Base-by-base conservation (phyloP, 1,140 invertebrate genomes). In the Aphelinus atriplicis region DNA sequence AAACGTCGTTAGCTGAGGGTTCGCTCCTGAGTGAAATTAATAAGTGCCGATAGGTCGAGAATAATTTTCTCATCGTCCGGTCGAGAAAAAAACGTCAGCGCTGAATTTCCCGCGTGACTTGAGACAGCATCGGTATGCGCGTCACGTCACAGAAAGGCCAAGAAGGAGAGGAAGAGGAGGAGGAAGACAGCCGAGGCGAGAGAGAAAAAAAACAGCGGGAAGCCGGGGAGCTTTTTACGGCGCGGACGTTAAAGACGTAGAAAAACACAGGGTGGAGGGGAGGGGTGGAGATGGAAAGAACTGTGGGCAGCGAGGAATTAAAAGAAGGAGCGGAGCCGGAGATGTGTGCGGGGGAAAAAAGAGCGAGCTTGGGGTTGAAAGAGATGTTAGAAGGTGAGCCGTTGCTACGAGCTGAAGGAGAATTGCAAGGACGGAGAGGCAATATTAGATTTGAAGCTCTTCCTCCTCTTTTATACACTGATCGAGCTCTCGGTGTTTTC, bases 211-310 rank as follows among this genome's bases (percentile, higher is more conserved):
- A 6, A 9, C 60, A 9, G 53, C 53, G 10, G 55, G 1, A 42
- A 45, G 42, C 66, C 10, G 7, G 55, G 9, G 50, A 47, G 70
- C 61, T 56, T 72, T 72, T 72, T 72, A 58, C 55, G 53, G 46
- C 7, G n/a, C 43, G 55, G 46, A 65, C 46, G 62, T 72, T 65
- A 72, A 72, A 72, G 61, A 50, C 43, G 61, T 55, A 62, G 70
- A 72, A 71, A 71, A 71, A 58, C 58, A 61, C 42, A 50, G 5
- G 26, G 47, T 46, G 46, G 10, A 0, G 3, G 48, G 46, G 45
- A 3, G n/a, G 61, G n/a, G 10, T 7, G 3, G 47, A 51, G 62
- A 50, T n/a, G n/a, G 42, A 1, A 6, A 1, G 60, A 1, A n/a
- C 42, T 67, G 10, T n/a, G 4, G 26, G 53, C 7, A 9, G 62